These are phyloP conservation scores for Phalanger gymnotis DNA, from an alignment of 2,797 vertebrate genomes.

Conservation along the genomic window DNA sequence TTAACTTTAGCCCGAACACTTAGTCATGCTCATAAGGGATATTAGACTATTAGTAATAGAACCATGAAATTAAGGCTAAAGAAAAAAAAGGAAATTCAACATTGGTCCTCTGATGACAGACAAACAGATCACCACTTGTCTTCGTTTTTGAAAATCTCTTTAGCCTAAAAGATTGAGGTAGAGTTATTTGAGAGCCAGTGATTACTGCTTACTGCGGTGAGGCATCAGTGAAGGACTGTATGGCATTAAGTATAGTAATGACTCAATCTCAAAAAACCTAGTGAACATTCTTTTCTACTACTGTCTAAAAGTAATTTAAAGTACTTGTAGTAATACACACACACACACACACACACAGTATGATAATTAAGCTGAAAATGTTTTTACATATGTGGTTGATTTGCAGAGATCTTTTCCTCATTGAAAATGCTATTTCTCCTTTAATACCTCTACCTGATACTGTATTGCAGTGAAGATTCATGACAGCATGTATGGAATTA, in stretches of 20 bases:
- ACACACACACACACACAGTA: neutral
- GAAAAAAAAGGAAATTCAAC: neutral
- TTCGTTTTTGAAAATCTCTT: neutral
- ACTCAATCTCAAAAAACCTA: neutral
- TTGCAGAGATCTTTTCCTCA: slow-evolving; percentile 17
- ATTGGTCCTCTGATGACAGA: neutral
- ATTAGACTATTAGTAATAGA: neutral
- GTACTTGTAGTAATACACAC: slow-evolving; percentile 1
- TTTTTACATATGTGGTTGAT: neutral
- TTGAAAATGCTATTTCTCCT: slow-evolving; percentile 26
- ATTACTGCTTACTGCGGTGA: neutral
- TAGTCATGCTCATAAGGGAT: slow-evolving; percentile 22
- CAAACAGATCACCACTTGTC: neutral
- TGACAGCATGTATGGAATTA: slow-evolving; percentile 20
- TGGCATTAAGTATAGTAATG: slow-evolving; percentile 41
- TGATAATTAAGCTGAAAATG: neutral
- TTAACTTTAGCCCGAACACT: neutral
- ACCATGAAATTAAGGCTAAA: slow-evolving; percentile 33
- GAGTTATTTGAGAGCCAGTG: neutral
- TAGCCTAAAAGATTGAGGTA: neutral
- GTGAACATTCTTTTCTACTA: neutral
- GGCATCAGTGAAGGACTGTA: neutral
- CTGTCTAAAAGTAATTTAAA: slow-evolving; percentile 16
- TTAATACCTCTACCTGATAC: slow-evolving; percentile 13
- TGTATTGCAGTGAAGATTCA: neutral